These are phyloP conservation scores for Tethea ocularis DNA, from an alignment of 2,888 invertebrate genomes.

Conservation along the genomic window DNA sequence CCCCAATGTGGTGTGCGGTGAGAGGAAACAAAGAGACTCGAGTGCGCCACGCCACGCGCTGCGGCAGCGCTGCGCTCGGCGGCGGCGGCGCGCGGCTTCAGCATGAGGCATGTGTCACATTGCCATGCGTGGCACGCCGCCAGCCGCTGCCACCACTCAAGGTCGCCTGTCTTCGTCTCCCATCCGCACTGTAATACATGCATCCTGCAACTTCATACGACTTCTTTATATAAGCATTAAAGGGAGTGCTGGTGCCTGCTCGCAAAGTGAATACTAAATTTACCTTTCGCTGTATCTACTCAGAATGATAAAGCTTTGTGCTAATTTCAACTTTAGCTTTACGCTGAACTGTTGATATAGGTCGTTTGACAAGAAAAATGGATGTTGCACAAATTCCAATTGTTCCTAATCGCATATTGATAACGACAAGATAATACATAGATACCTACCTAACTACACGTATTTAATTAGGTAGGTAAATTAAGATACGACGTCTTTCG, in stretches of 20 bases:
- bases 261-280: slow-evolving; percentile 12
- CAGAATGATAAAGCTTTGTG: neutral
- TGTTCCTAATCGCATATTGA: neutral
- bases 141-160: slow-evolving; percentile 58
- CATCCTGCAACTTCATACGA: slow-evolving; percentile 10
- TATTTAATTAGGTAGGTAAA: slow-evolving; percentile 8
- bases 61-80: slow-evolving; percentile 7
- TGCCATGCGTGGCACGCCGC: slow-evolving; percentile 64
- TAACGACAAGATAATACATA: neutral
- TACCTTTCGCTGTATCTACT: neutral
- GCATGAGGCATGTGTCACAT: slow-evolving; percentile 51
- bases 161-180: slow-evolving; percentile 48
- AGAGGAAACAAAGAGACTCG: slow-evolving; percentile 54
- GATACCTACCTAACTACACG: neutral
- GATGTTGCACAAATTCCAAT: neutral
- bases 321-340: neutral
- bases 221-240: neutral
- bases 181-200: slow-evolving; percentile 17
- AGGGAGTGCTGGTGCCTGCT: neutral
- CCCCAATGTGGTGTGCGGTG: slow-evolving; percentile 26
- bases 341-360: neutral
- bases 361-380: neutral
- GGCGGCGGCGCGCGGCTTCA: slow-evolving; percentile 21
- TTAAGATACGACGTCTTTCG: slow-evolving; percentile 21
- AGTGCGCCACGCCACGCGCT: slow-evolving; percentile 18